A percentile compares a stretch with the other conserved stretches of the same genome.
Evolutionary conservation across 2,113 vertebrate genomes (phyloP).

Genomic region (Corythornis cristatus): DNA sequence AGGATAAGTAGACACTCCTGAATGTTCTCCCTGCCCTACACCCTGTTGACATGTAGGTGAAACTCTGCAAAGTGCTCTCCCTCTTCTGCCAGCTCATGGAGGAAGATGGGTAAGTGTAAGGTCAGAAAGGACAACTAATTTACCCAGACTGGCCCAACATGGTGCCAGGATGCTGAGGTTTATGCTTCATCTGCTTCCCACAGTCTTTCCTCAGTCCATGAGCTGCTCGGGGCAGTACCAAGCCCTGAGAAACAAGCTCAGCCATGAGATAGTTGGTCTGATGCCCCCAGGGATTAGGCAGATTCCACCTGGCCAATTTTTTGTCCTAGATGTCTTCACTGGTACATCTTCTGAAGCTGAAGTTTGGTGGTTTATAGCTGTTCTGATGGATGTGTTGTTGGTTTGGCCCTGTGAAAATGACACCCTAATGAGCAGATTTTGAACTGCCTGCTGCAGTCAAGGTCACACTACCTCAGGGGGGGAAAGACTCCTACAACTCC

Average conservation of each 20-base stretch:
- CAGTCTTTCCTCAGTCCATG: neutral
- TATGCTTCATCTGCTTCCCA: neutral
- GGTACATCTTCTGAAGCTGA: neutral
- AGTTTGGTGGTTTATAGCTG: neutral
- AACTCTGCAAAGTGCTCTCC: neutral
- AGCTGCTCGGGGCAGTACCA: neutral
- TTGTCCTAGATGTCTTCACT: neutral
- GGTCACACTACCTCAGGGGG: neutral
- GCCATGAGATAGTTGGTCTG: neutral
- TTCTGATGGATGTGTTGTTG: neutral
- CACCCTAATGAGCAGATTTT: neutral
- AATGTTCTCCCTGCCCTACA: neutral
- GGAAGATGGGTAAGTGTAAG: neutral
- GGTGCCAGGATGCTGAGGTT: neutral
- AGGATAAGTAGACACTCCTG: neutral
- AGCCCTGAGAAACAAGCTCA: neutral
- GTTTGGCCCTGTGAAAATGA: neutral
- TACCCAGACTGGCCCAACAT: neutral
- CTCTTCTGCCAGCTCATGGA: neutral
- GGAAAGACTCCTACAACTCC: neutral
- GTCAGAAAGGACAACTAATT: neutral
- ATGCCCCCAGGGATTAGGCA: neutral
- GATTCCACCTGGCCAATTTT: neutral
- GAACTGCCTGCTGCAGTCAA: neutral
- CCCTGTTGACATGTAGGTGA: neutral